These are phyloP conservation scores for Lordiphosa clarofinis DNA, from an alignment of 1,140 invertebrate species.

Conservation along the genomic window DNA sequence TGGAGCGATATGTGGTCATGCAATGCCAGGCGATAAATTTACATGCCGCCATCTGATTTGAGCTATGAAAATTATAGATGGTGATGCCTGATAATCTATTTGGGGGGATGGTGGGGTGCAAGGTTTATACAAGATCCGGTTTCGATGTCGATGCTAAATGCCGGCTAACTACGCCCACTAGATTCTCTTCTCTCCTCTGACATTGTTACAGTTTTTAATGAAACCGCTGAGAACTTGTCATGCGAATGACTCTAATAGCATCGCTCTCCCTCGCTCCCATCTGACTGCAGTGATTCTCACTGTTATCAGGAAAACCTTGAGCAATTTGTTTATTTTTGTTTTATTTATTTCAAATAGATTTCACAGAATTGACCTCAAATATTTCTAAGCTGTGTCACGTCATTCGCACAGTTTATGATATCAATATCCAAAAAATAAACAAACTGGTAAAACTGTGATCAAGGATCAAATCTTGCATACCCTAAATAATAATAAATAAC, in stretches of 20 bases:
- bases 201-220: slow-evolving; percentile 1
- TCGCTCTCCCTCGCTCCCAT: background rate
- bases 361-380: slow-evolving; percentile 34
- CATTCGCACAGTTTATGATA: slow-evolving; percentile 55
- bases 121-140: slow-evolving; percentile 20
- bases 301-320: slow-evolving; percentile 41
- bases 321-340: slow-evolving; percentile 28
- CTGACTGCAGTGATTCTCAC: slow-evolving; percentile 4
- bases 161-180: slow-evolving; percentile 4
- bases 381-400: slow-evolving; percentile 44
- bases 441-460: background rate
- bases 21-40: slow-evolving; percentile 42
- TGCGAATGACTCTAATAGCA: background rate
- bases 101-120: background rate
- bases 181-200: too few species aligned
- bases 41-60: slow-evolving; percentile 41
- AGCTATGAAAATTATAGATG: slow-evolving; percentile 49
- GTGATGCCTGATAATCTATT: slow-evolving; percentile 31
- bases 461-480: slow-evolving; percentile 4
- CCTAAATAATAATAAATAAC: background rate
- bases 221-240: background rate
- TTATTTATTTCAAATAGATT: slow-evolving; percentile 42
- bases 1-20: slow-evolving; percentile 34
- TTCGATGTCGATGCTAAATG: slow-evolving; percentile 1
- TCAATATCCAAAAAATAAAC: slow-evolving; percentile 29